phyloP scores from a whole-genome alignment of 2,797 vertebrate genomes.

The Dendrocincla fuliginosa region DNA sequence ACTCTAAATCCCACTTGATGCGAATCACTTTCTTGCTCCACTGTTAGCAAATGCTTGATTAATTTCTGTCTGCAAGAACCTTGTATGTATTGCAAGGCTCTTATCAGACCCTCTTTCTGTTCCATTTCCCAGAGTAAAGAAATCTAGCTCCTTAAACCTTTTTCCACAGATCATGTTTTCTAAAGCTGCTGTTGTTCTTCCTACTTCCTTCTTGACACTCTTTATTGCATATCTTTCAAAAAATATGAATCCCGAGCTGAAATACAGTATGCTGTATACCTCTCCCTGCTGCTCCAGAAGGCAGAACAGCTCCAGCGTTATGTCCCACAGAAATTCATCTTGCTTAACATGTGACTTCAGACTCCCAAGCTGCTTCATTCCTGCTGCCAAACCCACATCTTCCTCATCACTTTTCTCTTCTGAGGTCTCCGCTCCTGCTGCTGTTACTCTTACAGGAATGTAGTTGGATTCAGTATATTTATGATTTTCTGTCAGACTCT shows the following conservation, averaged over 20 bases:
- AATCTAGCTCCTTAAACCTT: not conserved
- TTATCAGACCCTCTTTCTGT: not conserved
- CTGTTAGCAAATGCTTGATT: not conserved
- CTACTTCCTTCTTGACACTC: not conserved
- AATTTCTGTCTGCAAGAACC: not conserved
- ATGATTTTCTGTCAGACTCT: not conserved
- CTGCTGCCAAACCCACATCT: not conserved
- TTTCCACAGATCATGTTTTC: not conserved
- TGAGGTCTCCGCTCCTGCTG: not conserved
- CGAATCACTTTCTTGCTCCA: not conserved
- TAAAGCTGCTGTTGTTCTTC: not conserved
- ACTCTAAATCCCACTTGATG: not conserved
- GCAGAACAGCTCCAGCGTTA: not conserved
- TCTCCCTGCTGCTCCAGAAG: not conserved
- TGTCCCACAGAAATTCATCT: not conserved
- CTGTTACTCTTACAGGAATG: not conserved
- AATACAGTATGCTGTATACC: not conserved
- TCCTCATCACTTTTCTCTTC: not conserved
- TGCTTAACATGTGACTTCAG: fast-evolving
- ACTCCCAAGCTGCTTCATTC: not conserved
- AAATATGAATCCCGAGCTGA: not conserved
- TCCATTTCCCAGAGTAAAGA: not conserved
- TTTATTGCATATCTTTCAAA: not conserved
- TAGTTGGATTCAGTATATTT: not conserved
- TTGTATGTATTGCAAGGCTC: not conserved